Conservation (phyloP, 2,113 vertebrate genomes). For the Mormyrus iriodes region DNA sequence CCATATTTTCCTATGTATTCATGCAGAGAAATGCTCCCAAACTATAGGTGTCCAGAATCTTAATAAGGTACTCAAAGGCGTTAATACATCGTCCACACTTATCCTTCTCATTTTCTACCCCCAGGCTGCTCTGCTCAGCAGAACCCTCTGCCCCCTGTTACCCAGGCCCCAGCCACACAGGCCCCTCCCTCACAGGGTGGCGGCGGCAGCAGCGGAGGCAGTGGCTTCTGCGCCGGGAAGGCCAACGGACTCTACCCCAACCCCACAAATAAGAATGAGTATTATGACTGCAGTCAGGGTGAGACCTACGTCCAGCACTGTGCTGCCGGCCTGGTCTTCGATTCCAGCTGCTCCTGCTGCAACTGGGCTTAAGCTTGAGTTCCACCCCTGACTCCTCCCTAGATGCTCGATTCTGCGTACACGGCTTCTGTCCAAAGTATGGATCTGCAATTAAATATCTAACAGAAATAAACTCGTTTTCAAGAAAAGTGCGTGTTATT, state of each 20-base stretch:
- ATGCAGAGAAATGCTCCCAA: not conserved
- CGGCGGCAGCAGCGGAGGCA: constrained; percentile 20
- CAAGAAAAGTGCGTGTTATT: not conserved
- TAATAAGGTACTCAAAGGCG: not conserved
- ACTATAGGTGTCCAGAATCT: not conserved
- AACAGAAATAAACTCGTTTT: not conserved
- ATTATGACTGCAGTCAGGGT: constrained; percentile 53
- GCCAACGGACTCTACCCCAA: constrained; percentile 56
- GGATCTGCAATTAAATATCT: not conserved
- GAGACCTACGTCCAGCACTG: constrained; percentile 39
- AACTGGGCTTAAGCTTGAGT: constrained; percentile 54
- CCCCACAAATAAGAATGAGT: constrained; percentile 48
- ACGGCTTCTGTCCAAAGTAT: not conserved
- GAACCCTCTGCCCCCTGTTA: constrained; percentile 37
- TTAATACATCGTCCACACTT: not conserved
- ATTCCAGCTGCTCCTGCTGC: constrained; percentile 61
- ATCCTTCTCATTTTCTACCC: constrained; percentile 1
- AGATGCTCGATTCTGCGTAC: not conserved
- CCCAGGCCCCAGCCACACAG: constrained; percentile 25
- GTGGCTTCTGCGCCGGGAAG: constrained; percentile 62
- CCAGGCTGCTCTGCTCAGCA: constrained; percentile 40
- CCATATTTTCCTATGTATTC: not conserved
- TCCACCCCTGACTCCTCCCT: not conserved
- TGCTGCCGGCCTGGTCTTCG: constrained; percentile 46
- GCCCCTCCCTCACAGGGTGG: constrained; percentile 20